Percentiles rank a stretch among this genome's conserved stretches.
Conservation (phyloP, 2,888 invertebrate genomes). For the Rhagonycha fulva region DNA sequence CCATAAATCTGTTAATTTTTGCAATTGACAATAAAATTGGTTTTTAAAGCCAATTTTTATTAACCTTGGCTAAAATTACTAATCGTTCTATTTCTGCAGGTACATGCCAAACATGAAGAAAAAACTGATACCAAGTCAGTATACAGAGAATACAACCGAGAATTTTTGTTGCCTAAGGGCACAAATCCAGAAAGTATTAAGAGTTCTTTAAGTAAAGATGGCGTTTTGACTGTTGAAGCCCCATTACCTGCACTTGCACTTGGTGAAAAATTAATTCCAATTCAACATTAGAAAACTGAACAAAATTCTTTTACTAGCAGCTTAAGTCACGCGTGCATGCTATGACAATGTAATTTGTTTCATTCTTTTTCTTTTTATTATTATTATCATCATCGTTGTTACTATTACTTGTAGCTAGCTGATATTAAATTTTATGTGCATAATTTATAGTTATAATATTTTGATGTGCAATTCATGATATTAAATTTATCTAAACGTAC, state of each 20-base stretch:
- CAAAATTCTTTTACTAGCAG: background rate
- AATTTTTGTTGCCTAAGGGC: conserved; percentile 95
- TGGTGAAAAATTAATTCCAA: conserved; percentile 83
- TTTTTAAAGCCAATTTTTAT: background rate
- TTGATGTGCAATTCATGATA: conserved; percentile 20
- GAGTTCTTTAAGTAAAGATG: conserved; percentile 94
- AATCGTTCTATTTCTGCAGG: conserved; percentile 63
- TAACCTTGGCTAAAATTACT: background rate
- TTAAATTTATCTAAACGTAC: conserved; percentile 11
- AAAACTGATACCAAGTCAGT: conserved; percentile 95
- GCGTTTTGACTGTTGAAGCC: conserved; percentile 95
- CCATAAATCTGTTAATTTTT: conserved; percentile 24
- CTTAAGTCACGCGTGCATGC: conserved; percentile 5
- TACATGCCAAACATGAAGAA: conserved; percentile 98
- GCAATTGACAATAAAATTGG: background rate
- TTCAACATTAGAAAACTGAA: conserved; percentile 62
- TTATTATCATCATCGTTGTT: conserved; percentile 1
- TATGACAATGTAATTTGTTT: conserved; percentile 23
- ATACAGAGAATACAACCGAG: conserved; percentile 97
- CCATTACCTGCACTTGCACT: conserved; percentile 87
- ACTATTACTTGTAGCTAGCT: conserved; percentile 12
- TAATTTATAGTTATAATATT: conserved; percentile 8
- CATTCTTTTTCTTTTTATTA: conserved; percentile 6
- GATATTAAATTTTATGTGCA: conserved; percentile 23
- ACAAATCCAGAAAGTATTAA: conserved; percentile 96